A percentile compares a stretch with the other conserved stretches of the same genome.
phyloP scores from a whole-genome alignment of 2,888 invertebrate genomes.

The Rhagonycha lutea region DNA sequence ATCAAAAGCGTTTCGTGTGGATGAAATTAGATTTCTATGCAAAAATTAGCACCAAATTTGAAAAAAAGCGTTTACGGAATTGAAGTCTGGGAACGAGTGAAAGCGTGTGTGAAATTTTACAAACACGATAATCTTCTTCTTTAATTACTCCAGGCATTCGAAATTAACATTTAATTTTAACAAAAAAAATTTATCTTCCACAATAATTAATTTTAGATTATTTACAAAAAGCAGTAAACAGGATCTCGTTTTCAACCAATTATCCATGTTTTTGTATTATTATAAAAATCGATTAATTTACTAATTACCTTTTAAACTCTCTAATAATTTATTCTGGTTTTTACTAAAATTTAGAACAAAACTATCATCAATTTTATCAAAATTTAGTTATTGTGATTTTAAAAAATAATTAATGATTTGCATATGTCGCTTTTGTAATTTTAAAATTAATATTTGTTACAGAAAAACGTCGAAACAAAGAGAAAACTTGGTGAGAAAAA shows the following conservation, averaged over 20 bases:
- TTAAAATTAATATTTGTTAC: not conserved
- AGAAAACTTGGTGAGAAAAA: slow-evolving; percentile 13
- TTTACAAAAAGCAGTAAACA: not conserved
- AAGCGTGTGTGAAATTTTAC: slow-evolving; percentile 16
- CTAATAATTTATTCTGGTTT: not conserved
- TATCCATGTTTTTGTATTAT: not conserved
- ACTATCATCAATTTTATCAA: not conserved
- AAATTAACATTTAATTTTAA: not conserved
- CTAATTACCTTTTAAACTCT: not conserved
- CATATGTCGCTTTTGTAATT: not conserved
- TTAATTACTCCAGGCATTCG: not conserved
- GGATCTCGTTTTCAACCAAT: not conserved
- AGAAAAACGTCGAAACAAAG: slow-evolving; percentile 6
- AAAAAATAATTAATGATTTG: not conserved
- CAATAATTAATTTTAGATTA: not conserved
- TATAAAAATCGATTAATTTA: not conserved
- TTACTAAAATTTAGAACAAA: not conserved
- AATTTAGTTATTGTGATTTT: too few species aligned
- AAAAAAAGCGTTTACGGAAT: not conserved
- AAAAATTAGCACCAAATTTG: not conserved
- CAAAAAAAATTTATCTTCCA: not conserved
- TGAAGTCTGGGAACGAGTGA: slow-evolving; percentile 18
- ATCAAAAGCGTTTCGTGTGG: not conserved
- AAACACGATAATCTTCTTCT: not conserved
- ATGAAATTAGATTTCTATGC: not conserved